Conservation (phyloP, 2,113 vertebrate genomes). For the Ammodytes dubius region DNA sequence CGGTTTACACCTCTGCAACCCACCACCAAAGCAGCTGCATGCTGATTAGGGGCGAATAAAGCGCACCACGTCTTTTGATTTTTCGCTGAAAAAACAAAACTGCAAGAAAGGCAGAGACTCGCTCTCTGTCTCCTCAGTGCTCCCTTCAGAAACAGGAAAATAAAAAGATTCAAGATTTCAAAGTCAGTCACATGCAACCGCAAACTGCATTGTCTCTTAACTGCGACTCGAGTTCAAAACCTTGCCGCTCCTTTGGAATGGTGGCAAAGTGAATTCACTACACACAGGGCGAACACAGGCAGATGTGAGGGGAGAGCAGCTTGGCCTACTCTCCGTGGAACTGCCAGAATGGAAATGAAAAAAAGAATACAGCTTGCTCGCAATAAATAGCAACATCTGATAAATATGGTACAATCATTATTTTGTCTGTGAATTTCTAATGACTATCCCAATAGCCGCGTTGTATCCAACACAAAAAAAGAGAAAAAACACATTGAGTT, state of each 20-base stretch:
- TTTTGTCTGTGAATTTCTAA: slow-evolving; percentile 77
- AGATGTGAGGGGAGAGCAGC: slow-evolving; percentile 72
- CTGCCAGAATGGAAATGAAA: slow-evolving; percentile 44
- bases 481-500: slow-evolving; percentile 38
- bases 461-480: slow-evolving; percentile 34
- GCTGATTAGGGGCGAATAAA: slow-evolving; percentile 81
- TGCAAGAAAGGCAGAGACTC: slow-evolving; percentile 54
- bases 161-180: slow-evolving; percentile 71
- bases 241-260: slow-evolving; percentile 66
- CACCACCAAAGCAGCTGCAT: slow-evolving; percentile 77
- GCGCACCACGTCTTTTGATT: slow-evolving; percentile 76
- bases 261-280: slow-evolving; percentile 64
- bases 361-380: slow-evolving; percentile 56
- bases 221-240: slow-evolving; percentile 80
- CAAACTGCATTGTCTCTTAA: slow-evolving; percentile 72
- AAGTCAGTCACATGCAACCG: slow-evolving; percentile 72
- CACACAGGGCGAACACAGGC: slow-evolving; percentile 64
- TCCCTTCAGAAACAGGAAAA: slow-evolving; percentile 59
- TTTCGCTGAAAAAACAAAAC: slow-evolving; percentile 77
- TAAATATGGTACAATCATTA: slow-evolving; percentile 75
- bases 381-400: slow-evolving; percentile 80
- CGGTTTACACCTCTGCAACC: slow-evolving; percentile 77
- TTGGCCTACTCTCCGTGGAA: slow-evolving; percentile 68
- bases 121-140: slow-evolving; percentile 70
- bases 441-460: slow-evolving; percentile 70